Conservation (phyloP, 2,888 invertebrate genomes). For the Trissonchulus latispiculum region DNA sequence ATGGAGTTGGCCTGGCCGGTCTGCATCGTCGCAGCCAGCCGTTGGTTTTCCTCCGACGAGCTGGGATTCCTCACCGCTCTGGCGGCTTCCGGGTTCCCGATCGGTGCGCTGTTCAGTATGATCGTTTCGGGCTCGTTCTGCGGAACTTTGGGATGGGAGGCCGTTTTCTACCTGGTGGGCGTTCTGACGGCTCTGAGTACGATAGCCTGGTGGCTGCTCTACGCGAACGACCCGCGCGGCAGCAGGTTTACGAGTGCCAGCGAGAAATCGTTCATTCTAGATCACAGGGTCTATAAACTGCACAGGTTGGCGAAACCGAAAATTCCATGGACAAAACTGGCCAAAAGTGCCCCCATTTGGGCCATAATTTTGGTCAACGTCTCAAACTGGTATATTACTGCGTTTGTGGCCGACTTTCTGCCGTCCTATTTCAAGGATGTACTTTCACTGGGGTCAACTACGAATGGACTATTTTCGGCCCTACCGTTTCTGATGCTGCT, state of each 20-base stretch:
- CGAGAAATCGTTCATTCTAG: not conserved
- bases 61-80: slow-evolving; percentile 10
- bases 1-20: slow-evolving; percentile 7
- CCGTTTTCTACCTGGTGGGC: not conserved
- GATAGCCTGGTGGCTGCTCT: not conserved
- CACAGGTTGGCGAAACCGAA: not conserved
- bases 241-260: not conserved
- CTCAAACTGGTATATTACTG: not conserved
- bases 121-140: slow-evolving; percentile 1
- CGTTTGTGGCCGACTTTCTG: slow-evolving; percentile 1
- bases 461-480: not conserved
- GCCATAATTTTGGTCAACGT: slow-evolving; percentile 1
- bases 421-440: slow-evolving; percentile 8
- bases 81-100: not conserved
- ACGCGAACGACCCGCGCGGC: not conserved
- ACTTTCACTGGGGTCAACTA: not conserved
- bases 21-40: not conserved
- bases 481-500: slow-evolving; percentile 2
- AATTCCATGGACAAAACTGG: not conserved
- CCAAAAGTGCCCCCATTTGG: not conserved
- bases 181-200: not conserved
- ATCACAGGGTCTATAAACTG: not conserved
- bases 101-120: slow-evolving; percentile 8
- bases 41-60: slow-evolving; percentile 10
- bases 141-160: not conserved